These are phyloP conservation scores for Caligus rogercresseyi DNA, from an alignment of 1,140 invertebrate species.

Conservation along the genomic window DNA sequence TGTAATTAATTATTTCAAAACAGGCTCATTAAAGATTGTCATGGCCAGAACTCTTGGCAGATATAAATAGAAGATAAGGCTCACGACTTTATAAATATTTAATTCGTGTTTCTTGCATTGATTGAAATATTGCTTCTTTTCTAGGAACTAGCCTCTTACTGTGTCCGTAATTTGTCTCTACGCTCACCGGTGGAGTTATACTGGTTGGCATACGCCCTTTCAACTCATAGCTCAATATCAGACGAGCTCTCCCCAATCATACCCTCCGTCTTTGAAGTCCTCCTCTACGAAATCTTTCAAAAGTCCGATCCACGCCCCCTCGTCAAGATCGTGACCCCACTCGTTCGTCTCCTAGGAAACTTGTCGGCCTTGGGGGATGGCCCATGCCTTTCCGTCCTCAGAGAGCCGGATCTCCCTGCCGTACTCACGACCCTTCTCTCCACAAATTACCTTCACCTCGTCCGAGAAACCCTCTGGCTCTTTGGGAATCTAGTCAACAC, in stretches of 20 bases:
- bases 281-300: constrained; percentile 12
- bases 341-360: constrained; percentile 10
- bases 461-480: constrained; percentile 4
- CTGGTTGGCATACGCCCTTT: constrained; percentile 6
- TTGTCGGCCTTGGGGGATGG: background rate
- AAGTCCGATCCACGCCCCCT: constrained; percentile 9
- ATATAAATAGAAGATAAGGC: too few species aligned
- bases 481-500: constrained; percentile 7
- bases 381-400: constrained; percentile 1
- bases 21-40: too few species aligned
- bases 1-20: too few species aligned
- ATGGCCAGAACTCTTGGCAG: too few species aligned
- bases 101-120: too few species aligned
- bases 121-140: background rate
- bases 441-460: constrained; percentile 12
- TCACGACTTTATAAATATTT: too few species aligned
- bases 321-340: constrained; percentile 9
- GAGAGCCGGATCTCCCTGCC: constrained; percentile 4
- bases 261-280: background rate
- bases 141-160: background rate
- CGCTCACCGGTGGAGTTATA: constrained; percentile 4
- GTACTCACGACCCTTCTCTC: background rate
- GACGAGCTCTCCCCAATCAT: background rate
- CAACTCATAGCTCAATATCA: background rate
- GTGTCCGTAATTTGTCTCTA: background rate